phyloP scores from a whole-genome alignment of 2,888 invertebrate genomes.

The Tachina fera region DNA sequence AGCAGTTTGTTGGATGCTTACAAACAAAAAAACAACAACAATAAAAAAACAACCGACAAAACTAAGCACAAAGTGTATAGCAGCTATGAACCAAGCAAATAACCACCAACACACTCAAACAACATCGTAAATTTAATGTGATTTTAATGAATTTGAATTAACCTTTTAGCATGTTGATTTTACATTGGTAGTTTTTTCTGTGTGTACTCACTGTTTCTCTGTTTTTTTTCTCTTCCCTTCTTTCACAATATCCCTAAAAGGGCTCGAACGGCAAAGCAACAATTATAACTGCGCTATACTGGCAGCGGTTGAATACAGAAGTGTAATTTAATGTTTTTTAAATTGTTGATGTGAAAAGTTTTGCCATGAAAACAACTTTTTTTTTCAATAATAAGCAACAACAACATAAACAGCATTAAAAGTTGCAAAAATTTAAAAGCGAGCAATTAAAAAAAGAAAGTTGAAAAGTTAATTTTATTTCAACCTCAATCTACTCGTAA shows the following conservation, averaged over 20 bases:
- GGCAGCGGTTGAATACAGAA: conserved; percentile 59
- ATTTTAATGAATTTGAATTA: no score
- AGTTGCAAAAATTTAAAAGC: background rate
- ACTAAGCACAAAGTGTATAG: no score
- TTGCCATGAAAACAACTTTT: conserved; percentile 43
- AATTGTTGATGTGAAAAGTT: conserved; percentile 71
- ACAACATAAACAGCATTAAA: background rate
- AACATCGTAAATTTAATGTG: no score
- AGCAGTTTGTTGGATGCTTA: no score
- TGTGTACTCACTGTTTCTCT: no score
- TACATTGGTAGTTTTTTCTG: no score
- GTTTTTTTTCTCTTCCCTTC: background rate
- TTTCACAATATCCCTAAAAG: conserved; percentile 1
- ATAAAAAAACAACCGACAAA: no score
- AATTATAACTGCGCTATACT: conserved; percentile 19
- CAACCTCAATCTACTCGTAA: conserved; percentile 30
- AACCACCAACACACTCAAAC: no score
- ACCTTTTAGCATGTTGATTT: no score
- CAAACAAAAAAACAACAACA: no score
- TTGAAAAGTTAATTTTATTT: conserved; percentile 33
- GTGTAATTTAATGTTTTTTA: conserved; percentile 68
- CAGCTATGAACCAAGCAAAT: no score
- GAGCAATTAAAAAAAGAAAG: conserved; percentile 10
- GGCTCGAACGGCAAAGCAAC: conserved; percentile 31
- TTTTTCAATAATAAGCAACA: background rate